A percentile compares a stretch with the other conserved stretches of the same genome.
Evolutionary conservation across 2,113 vertebrate genomes (phyloP).

Genomic region (Telmatochromis sp.): DNA sequence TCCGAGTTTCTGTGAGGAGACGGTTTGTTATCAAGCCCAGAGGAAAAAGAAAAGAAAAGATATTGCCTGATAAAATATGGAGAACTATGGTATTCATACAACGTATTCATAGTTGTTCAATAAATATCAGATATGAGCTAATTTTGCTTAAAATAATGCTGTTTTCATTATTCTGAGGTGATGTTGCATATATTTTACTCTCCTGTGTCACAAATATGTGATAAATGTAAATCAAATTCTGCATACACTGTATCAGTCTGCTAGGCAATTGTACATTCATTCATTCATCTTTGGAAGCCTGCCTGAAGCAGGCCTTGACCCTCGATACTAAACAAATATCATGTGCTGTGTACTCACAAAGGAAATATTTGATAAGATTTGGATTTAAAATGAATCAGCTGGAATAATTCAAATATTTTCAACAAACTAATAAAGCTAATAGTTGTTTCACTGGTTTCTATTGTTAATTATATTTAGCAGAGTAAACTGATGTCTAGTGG

Average conservation of each 20-base stretch:
- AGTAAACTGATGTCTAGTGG: neutral
- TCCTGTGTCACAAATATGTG: neutral
- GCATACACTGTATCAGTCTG: neutral
- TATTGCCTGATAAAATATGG: neutral
- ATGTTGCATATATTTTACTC: neutral
- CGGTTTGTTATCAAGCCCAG: neutral
- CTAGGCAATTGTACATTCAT: neutral
- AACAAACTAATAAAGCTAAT: neutral
- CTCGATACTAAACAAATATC: neutral
- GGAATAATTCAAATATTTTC: neutral
- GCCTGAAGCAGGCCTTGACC: neutral
- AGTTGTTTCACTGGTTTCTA: neutral
- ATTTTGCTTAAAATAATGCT: neutral
- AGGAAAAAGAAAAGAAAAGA: neutral
- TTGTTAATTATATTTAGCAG: neutral
- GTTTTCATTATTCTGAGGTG: neutral
- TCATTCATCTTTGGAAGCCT: neutral
- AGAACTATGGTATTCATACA: neutral
- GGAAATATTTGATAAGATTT: neutral
- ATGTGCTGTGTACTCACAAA: neutral
- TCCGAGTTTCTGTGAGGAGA: neutral
- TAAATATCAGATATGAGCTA: neutral
- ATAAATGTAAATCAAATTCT: neutral
- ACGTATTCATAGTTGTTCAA: neutral
- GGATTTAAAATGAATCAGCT: neutral